Conservation (phyloP, 2,888 invertebrate species). For the Aplocera efformata region DNA sequence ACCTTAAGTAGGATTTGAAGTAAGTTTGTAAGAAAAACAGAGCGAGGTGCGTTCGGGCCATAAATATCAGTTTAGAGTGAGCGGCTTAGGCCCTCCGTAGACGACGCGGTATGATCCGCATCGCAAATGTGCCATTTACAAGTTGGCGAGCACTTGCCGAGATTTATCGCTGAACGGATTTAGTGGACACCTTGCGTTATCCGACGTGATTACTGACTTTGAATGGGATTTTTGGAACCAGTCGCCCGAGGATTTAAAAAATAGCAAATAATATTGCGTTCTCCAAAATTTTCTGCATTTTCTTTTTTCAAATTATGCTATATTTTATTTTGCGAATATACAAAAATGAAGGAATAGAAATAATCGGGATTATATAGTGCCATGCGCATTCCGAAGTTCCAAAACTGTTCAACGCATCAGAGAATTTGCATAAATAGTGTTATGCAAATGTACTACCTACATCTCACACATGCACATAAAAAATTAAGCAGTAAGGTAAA, state of each 20-base stretch:
- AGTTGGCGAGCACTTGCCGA: slow-evolving; percentile 41
- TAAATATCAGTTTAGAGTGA: slow-evolving; percentile 66
- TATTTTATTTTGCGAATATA: no score
- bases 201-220: slow-evolving; percentile 26
- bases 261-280: no score
- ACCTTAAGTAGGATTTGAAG: slow-evolving; percentile 13
- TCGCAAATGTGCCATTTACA: slow-evolving; percentile 67
- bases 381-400: no score
- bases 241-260: neutral
- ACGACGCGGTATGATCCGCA: slow-evolving; percentile 54
- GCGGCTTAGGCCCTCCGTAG: slow-evolving; percentile 39
- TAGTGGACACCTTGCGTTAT: slow-evolving; percentile 53
- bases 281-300: no score
- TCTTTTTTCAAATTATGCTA: no score
- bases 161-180: slow-evolving; percentile 52
- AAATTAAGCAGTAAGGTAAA: no score
- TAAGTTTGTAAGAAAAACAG: slow-evolving; percentile 24
- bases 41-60: slow-evolving; percentile 55
- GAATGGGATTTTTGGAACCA: slow-evolving; percentile 17
- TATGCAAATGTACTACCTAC: no score
- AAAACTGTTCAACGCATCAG: no score
- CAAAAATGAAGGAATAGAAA: no score
- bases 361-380: no score
- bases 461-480: no score
- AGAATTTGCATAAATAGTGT: no score